Base-by-base conservation (phyloP, 2,797 vertebrate genomes). In the Simalia tracyae region DNA sequence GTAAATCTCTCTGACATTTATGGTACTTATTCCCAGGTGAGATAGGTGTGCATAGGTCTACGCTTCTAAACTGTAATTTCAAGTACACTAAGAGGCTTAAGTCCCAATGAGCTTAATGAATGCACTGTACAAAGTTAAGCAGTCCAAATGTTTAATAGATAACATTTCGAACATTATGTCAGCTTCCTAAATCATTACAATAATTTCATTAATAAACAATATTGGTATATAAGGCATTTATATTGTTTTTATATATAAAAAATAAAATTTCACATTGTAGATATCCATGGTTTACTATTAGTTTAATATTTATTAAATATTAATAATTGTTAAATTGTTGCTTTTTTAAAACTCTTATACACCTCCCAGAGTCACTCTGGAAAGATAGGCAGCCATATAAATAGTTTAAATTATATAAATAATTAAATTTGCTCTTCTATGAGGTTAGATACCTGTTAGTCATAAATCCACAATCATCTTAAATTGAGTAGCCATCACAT, bases 381-480 rank as follows among this genome's bases (percentile, higher is more conserved):
- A 8, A 19, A 81, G 22, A 46, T 81, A 36, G 76, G 4, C 46
- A 11, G 36, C 42, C 42, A 46, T 81, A 81, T 81, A 24, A 4
- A 81, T 46, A 24, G 36, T 81, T 81, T 81, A 81, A 81, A 81
- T 81, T 46, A 81, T 46, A 46, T 42, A 76, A 76, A 46, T 81
- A 76, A 76, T 36, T 7, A 3, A 46, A 46, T 81, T 81, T 64
- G 22, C n/a, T 64, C 56, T 24, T 36, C n/a, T 89, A 85, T 31
- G 42, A 85, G 61, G n/a, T 85, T 90, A 61, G 46, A 64, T 85
- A 85, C 89, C 81, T 85, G 81, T 90, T 85, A 90, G 60, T 90
- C 89, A 90, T 90, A 90, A 64, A 46, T 64, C 89, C 81, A 90
- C 46, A 90, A 85, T 66, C 54, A 64, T 64, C 60, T 86, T 85